Percentiles rank a stretch among this genome's conserved stretches.
These are phyloP conservation scores for Leontocebus nigricollis DNA, from an alignment of 2,797 vertebrate species.

Conservation along the genomic window DNA sequence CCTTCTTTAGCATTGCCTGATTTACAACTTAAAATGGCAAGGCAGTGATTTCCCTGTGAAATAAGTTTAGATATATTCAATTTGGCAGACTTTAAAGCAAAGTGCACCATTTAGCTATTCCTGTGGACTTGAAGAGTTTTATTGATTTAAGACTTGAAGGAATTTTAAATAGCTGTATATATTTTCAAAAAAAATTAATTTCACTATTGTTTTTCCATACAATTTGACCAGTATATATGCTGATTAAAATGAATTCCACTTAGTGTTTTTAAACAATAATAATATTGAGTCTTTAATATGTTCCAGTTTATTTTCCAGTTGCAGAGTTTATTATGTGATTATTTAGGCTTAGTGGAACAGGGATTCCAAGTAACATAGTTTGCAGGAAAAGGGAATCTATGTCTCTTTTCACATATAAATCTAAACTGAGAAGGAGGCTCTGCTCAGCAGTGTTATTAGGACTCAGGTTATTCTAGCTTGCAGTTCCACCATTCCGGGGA, in stretches of 20 bases:
- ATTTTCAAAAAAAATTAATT: background rate
- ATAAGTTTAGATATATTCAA: background rate
- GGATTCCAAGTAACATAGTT: background rate
- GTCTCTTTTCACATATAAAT: background rate
- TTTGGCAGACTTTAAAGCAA: constrained; percentile 8
- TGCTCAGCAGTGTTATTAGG: background rate
- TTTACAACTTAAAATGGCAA: constrained; percentile 32
- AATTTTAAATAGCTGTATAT: background rate
- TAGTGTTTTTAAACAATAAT: constrained; percentile 6
- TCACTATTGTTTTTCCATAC: background rate
- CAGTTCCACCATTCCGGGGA: background rate
- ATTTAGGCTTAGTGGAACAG: background rate
- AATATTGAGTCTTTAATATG: background rate
- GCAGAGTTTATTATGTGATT: background rate
- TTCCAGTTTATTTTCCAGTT: background rate
- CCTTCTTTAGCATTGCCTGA: background rate
- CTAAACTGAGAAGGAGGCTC: background rate
- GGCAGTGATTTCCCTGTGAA: background rate
- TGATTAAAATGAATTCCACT: background rate
- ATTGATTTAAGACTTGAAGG: background rate
- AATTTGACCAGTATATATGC: background rate
- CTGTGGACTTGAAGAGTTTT: background rate
- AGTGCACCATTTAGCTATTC: background rate
- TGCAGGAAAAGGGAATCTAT: background rate
- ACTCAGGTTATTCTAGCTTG: background rate